A percentile compares a stretch with the other conserved stretches of the same genome.
Conservation (phyloP, 2,113 vertebrate species). For the Alosa alosa region DNA sequence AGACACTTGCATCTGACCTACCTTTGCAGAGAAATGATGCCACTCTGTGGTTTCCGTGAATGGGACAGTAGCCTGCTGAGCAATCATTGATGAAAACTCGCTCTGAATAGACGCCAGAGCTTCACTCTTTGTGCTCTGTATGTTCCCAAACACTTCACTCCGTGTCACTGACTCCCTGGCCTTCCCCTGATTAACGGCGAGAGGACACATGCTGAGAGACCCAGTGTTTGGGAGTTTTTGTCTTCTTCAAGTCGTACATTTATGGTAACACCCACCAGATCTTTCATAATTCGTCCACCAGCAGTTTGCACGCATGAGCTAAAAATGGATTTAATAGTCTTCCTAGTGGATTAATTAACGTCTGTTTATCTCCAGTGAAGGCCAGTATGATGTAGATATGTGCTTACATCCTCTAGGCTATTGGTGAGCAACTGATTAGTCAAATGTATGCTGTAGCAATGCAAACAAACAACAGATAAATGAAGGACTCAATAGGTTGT, state of each 20-base stretch:
- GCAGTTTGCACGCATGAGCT: neutral
- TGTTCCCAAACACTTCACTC: neutral
- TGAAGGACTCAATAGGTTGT: neutral
- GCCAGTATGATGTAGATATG: neutral
- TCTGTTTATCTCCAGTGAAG: neutral
- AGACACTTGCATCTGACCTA: constrained; percentile 2
- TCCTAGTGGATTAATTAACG: neutral
- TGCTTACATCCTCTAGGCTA: neutral
- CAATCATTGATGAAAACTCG: neutral
- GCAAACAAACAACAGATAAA: neutral
- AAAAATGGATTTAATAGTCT: neutral
- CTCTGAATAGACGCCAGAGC: neutral
- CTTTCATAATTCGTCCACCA: neutral
- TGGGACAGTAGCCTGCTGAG: constrained; percentile 8
- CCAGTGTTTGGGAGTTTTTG: neutral
- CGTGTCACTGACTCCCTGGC: neutral
- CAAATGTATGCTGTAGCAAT: neutral
- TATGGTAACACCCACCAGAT: neutral
- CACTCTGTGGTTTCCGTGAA: neutral
- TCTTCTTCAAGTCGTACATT: neutral
- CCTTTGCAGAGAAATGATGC: constrained; percentile 2
- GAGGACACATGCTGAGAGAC: neutral
- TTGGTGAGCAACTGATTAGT: neutral
- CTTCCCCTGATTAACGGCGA: neutral
- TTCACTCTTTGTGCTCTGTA: neutral